Conservation (phyloP, 2,888 invertebrate genomes). For the Apantesis nais region DNA sequence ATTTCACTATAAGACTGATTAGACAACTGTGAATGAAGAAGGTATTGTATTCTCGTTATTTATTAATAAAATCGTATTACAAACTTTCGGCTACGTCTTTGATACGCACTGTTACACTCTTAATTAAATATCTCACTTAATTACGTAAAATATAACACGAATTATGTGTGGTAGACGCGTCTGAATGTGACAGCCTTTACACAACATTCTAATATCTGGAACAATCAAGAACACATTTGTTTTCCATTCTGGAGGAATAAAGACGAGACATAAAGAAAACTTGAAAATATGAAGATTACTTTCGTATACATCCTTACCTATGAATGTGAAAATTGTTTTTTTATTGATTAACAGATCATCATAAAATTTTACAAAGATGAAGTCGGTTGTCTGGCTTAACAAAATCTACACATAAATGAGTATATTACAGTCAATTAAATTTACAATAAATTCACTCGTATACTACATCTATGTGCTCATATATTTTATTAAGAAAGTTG, state of each 20-base stretch:
- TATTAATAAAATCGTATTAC: not conserved
- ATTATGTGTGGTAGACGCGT: not conserved
- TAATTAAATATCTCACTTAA: conserved; percentile 3
- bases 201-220: not conserved
- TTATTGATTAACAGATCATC: not conserved
- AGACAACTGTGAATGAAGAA: not conserved
- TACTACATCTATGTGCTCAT: too few relatives aligned
- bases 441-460: too few relatives aligned
- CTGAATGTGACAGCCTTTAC: not conserved
- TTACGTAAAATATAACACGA: not conserved
- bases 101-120: not conserved
- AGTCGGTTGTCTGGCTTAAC: too few relatives aligned
- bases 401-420: too few relatives aligned
- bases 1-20: not conserved
- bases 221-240: not conserved
- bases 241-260: not conserved
- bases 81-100: not conserved
- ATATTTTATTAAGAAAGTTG: too few relatives aligned
- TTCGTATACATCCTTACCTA: not conserved
- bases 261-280: too few relatives aligned
- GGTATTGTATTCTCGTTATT: not conserved
- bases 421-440: too few relatives aligned
- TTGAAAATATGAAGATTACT: too few relatives aligned
- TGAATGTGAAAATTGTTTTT: not conserved
- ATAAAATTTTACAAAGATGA: not conserved